Evolutionary conservation across 2,888 invertebrate species (phyloP).

Genomic region (Blera fallax): DNA sequence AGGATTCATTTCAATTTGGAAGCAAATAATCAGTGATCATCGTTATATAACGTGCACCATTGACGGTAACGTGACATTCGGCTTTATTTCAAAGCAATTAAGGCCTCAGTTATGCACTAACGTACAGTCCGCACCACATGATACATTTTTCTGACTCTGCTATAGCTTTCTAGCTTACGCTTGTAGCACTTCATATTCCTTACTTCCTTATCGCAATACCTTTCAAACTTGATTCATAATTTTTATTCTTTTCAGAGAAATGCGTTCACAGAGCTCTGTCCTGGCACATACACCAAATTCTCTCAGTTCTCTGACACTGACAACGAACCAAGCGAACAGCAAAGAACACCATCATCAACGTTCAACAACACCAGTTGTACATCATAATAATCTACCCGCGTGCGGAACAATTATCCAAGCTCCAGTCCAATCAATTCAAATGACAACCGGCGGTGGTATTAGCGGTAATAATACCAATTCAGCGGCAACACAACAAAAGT

Average conservation of each 20-base stretch:
- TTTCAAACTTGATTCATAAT: neutral
- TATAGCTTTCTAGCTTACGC: neutral
- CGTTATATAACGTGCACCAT: no score
- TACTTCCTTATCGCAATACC: neutral
- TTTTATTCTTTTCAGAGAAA: constrained; percentile 31
- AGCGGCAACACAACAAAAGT: constrained; percentile 18
- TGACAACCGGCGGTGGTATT: constrained; percentile 59
- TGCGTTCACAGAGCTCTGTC: constrained; percentile 58
- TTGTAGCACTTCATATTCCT: no score
- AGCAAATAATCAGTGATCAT: no score
- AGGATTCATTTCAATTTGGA: no score
- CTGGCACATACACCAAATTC: constrained; percentile 35
- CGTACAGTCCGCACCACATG: no score
- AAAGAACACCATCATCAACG: constrained; percentile 4
- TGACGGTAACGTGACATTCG: no score
- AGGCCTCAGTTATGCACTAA: no score
- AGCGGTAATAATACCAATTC: constrained; percentile 27
- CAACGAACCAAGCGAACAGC: constrained; percentile 3
- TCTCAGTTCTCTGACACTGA: constrained; percentile 1
- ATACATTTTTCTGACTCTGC: no score
- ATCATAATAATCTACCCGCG: neutral
- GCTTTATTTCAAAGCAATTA: no score
- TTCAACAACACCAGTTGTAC: constrained; percentile 26
- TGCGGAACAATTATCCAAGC: neutral
- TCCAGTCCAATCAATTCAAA: constrained; percentile 26